Base-by-base conservation (phyloP, 2,797 vertebrate genomes). In the Silurus aristotelis region DNA sequence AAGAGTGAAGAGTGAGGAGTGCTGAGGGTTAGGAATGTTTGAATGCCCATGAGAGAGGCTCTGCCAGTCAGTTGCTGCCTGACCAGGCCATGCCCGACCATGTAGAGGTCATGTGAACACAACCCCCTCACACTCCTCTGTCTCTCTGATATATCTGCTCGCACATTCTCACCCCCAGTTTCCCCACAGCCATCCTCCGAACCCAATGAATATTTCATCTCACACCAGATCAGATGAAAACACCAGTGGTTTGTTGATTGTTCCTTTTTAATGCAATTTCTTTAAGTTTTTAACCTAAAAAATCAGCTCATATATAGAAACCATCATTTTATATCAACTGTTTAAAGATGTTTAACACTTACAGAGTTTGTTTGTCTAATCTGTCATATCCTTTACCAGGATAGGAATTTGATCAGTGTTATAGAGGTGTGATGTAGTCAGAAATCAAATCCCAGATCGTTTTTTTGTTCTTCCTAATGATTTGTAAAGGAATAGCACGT, bases 101-200 rank as follows among this genome's bases (percentile, higher is more conserved):
- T 93, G 89, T 91, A 93, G 96, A 96, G 95, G 96, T 96, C 95
- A 94, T 97, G 96, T 95, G 96, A 97, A 96, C 96, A 94, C 94
- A 95, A 94, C 93, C 91, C 87, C 86, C 88, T 89, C 89, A 90
- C 85, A 89, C 93, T 93, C 90, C 92, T 92, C 87, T 86, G 83
- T 89, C 73, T 89, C 86, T 88, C 79, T 76, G 92, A 93, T 92
- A 93, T 94, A 93, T 92, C 91, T 92, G 92, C 92, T 91, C 90
- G 90, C 82, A 89, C 68, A 92, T 89, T 85, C 92, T 92, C 92
- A 82, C 90, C 88, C 90, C 90, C 92, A 89, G 89, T 91, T 5
- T 56, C 38, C 46, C 77, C 76, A 58, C 12, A 6, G 12, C 91
- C 89, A 90, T 90, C 88, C 91, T 91, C 19, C 19, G 93, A 92